Base-by-base conservation (phyloP, 2,797 vertebrate species). In the Dermochelys coriacea region DNA sequence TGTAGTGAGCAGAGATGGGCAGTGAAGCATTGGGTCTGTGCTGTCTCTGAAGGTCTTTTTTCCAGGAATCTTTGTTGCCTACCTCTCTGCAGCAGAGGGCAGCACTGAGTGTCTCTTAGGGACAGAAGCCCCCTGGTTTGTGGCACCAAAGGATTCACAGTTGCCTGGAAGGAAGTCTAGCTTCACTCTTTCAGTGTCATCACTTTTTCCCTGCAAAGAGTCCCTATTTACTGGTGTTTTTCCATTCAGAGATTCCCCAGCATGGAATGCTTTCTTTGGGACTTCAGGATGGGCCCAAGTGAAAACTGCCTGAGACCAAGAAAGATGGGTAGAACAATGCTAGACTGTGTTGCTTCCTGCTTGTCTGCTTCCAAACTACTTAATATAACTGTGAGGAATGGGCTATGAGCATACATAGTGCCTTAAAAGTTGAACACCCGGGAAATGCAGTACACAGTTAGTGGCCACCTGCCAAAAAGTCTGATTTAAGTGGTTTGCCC, bases 21-120 rank as follows among this genome's bases (percentile, higher is more conserved):
- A 85, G 52, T 75, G 59, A 55, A 81, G 14, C 11, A n/a, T 45
- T 84, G 75, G 16, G 0, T 0, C 5, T 80, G 4, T 82, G 47
- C 80, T 85, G 49, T 55, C 85, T 95, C 82, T 90, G 79, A 88
- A 96, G 18, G 68, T 8, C 16, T 45, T n/a, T 57, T 93, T 78
- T 50, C 50, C 68, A 57, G 0, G 1, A 80, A 82, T 49, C 87
- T 91, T 85, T 31, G 78, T 87, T 87, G 1, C 57, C 15, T 50
- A 19, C 74, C 80, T 77, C 25, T 82, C 77, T 55, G 47, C 2
- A 4, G 8, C 23, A 49, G 27, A 68, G 80, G 25, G 18, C 71
- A 83, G 68, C 75, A 77, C 31, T 59, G 75, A 34, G 6, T 50
- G 49, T 52, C 57, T 11, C 92, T 89, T 85, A 71, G 75, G 47